Base-by-base conservation (phyloP, 2,113 vertebrate species). In the Siniperca knerii region DNA sequence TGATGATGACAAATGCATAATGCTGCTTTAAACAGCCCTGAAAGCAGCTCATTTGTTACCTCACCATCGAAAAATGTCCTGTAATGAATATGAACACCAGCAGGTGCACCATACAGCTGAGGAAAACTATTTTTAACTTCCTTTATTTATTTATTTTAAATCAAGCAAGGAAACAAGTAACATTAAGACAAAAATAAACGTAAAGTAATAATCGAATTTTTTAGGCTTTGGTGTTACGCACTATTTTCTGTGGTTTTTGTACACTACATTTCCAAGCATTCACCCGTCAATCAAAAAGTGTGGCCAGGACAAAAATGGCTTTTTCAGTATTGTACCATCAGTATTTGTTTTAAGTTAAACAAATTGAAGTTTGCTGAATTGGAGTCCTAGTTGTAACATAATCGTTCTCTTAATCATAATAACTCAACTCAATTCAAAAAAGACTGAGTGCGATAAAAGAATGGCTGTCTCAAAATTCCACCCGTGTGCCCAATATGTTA, bases 41-140 rank as follows among this genome's bases (percentile, higher is more conserved):
- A 68, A 29, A 58, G 18, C 50, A 57, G 61, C 67, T 72, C 9
- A 21, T 72, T 62, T 61, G 60, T 62, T 77, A 37, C 6, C 20
- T 68, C 25, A 3, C 46, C 67, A 64, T 57, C 4, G 23, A 5
- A 57, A 40, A 4, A 9, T 0, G 10, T 42, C 44, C 21, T 58
- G 29, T 23, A 20, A 23, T 11, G 0, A 48, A 46, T 33, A 46
- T 44, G n/a, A 46, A 44, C 42, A 33, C 25, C 40, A 42, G 62
- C 37, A 66, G 52, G 3, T n/a, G 66, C 50, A 55, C 12, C 21
- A 40, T 35, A 33, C 25, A 61, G 18, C 23, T 48, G 65, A 58
- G 46, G 23, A 23, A 8, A 54, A 35, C 69, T 29, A 40, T n/a
- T 62, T 12, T 25, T 12, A 15, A 23, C 23, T 18, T 18, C 11